phyloP scores from a whole-genome alignment of 2,113 vertebrate species.

The Cebus imitator region DNA sequence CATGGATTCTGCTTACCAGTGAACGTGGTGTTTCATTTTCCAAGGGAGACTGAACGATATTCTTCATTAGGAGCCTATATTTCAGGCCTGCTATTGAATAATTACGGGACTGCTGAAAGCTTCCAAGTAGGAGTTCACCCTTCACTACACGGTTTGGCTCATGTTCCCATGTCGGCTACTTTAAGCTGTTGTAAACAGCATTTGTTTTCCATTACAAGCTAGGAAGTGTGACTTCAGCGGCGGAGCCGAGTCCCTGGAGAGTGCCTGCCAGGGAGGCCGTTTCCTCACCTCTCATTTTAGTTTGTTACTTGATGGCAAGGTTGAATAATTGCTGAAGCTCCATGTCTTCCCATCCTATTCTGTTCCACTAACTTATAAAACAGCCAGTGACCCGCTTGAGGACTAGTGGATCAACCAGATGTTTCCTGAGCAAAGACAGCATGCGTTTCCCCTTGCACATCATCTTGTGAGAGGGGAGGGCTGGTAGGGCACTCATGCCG shows the following conservation, averaged over 20 bases:
- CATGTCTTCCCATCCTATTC: slow-evolving; percentile 79
- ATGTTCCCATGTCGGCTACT: slow-evolving; percentile 45
- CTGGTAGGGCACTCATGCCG: background rate
- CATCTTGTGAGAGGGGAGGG: slow-evolving; percentile 78
- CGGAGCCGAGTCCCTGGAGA: slow-evolving; percentile 64
- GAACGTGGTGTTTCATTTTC: slow-evolving; percentile 63
- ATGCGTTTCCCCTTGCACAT: slow-evolving; percentile 81
- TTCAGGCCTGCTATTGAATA: slow-evolving; percentile 54
- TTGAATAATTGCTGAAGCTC: slow-evolving; percentile 30
- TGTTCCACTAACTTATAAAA: slow-evolving; percentile 81
- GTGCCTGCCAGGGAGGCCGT: slow-evolving; percentile 59
- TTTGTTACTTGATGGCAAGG: slow-evolving; percentile 51
- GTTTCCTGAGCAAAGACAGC: slow-evolving; percentile 88
- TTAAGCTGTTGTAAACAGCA: slow-evolving; percentile 70
- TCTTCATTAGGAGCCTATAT: slow-evolving; percentile 45
- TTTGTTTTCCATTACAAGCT: slow-evolving; percentile 78
- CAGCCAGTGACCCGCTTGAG: slow-evolving; percentile 71
- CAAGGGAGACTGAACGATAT: background rate
- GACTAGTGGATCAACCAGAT: slow-evolving; percentile 83
- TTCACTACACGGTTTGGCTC: slow-evolving; percentile 39
- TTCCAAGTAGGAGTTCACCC: slow-evolving; percentile 31
- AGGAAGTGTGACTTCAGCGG: slow-evolving; percentile 73
- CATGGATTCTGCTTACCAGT: slow-evolving; percentile 36
- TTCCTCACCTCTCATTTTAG: slow-evolving; percentile 73
- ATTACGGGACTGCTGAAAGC: slow-evolving; percentile 46